Base-by-base conservation (phyloP, 1,140 invertebrate genomes). In the Dermatophagoides farinae region DNA sequence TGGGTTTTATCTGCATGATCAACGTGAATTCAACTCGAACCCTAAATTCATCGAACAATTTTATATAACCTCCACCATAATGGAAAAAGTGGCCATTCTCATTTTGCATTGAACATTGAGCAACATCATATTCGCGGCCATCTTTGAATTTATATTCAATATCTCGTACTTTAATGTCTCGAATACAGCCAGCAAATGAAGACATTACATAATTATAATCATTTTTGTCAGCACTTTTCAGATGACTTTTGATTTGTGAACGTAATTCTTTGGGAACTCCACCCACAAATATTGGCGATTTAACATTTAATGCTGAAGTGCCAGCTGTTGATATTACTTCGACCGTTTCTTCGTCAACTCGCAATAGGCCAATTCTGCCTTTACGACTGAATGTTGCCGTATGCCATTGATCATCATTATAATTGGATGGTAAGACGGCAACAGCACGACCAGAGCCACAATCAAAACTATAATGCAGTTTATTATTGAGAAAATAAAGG, bases 31-130 rank as follows among this genome's bases (percentile, higher is more conserved):
- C 80, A 46, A 76, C 71, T 0, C 86, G 86, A 4, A 93, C 85
- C 22, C 72, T 76, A 72, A 85, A 90, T 67, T 77, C 78, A n/a
- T 87, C 81, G 18, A 82, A 65, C 51, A 79, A 70, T 69, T 74
- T 76, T 44, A 83, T 76, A 64, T 82, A 79, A 64, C 83, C 83
- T 55, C 82, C 80, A 58, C 77, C 74, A 18, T 80, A 78, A 51
- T 80, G 81, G 74, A 97, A 93, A 79, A 84, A 97, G 0, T 86
- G 76, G 25, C 93, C 92, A n/a, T 75, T 72, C 71, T 97, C 92
- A 0, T 85, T 78, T 57, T 82, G 78, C 53, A 83, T 79, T 0
- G 82, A 83, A 70, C 93, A 97, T 0, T 81, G 79, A 23, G 85
- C 78, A 0, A 86, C 80, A 11, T 80, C 80, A 52, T 77, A 71